Evolutionary conservation across 2,113 vertebrate species (phyloP).

Genomic region (Philantomba maxwellii): DNA sequence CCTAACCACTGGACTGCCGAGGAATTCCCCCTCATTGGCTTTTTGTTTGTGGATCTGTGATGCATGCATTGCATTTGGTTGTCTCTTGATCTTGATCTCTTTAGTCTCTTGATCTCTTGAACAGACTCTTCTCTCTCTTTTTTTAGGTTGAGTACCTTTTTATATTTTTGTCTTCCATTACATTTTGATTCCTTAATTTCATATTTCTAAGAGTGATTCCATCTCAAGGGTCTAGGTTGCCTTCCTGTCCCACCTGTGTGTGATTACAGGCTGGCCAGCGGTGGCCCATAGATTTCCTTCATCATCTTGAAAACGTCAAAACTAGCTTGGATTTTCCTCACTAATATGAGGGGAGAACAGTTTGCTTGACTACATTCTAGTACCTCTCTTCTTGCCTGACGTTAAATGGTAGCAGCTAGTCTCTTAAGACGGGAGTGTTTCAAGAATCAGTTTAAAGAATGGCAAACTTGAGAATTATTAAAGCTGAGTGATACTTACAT

Average conservation of each 20-base stretch:
- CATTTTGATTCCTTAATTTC: not conserved
- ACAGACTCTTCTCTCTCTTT: not conserved
- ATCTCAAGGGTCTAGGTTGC: not conserved
- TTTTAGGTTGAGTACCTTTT: not conserved
- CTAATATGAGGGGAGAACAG: not conserved
- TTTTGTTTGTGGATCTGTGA: not conserved
- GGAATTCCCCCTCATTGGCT: not conserved
- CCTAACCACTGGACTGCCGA: not conserved
- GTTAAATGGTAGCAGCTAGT: not conserved
- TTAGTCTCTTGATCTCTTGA: not conserved
- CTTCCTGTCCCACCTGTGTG: not conserved
- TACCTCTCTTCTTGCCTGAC: not conserved
- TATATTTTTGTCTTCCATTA: not conserved
- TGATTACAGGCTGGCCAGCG: not conserved
- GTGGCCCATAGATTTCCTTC: not conserved
- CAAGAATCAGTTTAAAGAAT: not conserved
- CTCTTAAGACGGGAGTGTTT: not conserved
- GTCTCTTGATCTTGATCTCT: not conserved
- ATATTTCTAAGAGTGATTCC: not conserved
- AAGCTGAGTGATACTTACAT: not conserved
- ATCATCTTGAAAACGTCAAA: not conserved
- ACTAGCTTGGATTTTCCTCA: not conserved
- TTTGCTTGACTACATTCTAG: not conserved
- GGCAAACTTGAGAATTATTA: not conserved
- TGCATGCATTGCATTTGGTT: not conserved